phyloP scores from a whole-genome alignment of 2,113 vertebrate genomes.

The Poicephalus gulielmi region DNA sequence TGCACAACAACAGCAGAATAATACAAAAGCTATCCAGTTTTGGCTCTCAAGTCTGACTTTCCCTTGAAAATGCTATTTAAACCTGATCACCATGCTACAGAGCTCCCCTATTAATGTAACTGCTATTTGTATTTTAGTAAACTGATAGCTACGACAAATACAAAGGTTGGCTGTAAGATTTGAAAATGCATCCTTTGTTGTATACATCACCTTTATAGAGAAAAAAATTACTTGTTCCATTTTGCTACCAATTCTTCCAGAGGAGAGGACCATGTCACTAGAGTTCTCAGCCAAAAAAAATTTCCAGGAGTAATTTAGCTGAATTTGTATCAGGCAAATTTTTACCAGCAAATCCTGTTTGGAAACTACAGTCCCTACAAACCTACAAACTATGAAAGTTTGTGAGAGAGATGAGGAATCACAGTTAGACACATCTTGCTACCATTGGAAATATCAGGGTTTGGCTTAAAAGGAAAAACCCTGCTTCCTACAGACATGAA shows the following conservation, averaged over 20 bases:
- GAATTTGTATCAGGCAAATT: background rate
- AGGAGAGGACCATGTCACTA: background rate
- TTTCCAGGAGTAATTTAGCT: background rate
- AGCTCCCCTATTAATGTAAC: background rate
- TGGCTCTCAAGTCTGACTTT: background rate
- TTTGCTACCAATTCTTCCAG: background rate
- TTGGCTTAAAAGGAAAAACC: background rate
- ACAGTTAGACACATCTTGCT: background rate
- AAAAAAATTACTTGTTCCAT: background rate
- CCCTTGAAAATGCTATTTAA: background rate
- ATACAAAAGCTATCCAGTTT: background rate
- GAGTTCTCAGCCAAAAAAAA: background rate
- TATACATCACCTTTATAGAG: background rate
- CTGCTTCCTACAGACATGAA: background rate
- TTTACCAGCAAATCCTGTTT: background rate
- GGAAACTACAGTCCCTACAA: background rate
- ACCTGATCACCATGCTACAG: background rate
- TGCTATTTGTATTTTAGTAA: background rate
- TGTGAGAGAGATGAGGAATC: background rate
- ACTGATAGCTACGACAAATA: background rate
- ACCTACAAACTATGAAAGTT: background rate
- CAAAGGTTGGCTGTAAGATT: background rate
- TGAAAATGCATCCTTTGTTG: background rate
- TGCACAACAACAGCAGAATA: background rate
- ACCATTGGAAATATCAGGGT: fast-evolving